Evolutionary conservation across 2,113 vertebrate genomes (phyloP).

Genomic region (Mirounga angustirostris): DNA sequence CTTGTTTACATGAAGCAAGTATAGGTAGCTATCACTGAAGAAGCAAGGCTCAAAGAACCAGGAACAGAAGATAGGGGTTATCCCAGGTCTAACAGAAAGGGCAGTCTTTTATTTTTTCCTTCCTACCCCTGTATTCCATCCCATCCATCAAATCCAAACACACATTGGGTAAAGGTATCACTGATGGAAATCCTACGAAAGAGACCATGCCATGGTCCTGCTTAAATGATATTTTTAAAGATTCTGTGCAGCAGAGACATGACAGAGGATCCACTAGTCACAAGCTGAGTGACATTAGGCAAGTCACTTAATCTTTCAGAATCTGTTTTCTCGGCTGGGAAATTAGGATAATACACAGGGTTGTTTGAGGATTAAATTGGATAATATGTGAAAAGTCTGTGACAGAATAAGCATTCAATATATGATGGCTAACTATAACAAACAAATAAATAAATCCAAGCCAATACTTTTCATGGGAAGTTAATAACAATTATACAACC

Average conservation of each 20-base stretch:
- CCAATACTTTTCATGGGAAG: background rate
- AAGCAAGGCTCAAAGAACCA: background rate
- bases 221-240: background rate
- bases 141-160: background rate
- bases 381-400: background rate
- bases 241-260: background rate
- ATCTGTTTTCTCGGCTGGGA: background rate
- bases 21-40: background rate
- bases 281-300: background rate
- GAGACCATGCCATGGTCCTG: background rate
- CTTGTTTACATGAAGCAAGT: background rate
- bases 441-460: background rate
- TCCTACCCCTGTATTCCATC: background rate
- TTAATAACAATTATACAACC: background rate
- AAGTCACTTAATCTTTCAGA: background rate
- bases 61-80: background rate
- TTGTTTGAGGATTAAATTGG: background rate
- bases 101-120: background rate
- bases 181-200: background rate
- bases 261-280: background rate
- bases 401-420: background rate
- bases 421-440: background rate
- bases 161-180: background rate
- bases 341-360: background rate
- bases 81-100: background rate